Conservation (phyloP, 1,140 invertebrate genomes). For the Harpegnathos saltator region DNA sequence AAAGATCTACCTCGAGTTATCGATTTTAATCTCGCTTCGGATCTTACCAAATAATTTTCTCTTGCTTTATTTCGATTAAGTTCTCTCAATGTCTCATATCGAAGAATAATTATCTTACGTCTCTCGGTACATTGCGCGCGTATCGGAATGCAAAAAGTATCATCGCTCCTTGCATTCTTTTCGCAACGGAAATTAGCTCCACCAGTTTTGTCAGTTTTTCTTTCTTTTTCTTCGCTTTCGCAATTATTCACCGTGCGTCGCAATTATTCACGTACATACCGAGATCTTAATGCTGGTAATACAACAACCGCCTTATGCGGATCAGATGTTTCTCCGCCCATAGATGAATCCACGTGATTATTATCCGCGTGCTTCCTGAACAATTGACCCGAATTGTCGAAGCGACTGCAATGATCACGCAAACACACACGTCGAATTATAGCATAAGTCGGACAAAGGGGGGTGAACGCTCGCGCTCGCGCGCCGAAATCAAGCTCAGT, state of each 20-base stretch:
- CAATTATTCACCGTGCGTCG: not conserved
- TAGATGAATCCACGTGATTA: not conserved
- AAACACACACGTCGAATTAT: slow-evolving; percentile 35
- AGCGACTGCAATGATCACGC: slow-evolving; percentile 31
- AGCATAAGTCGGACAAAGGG: slow-evolving; percentile 38
- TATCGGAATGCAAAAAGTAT: slow-evolving; percentile 1
- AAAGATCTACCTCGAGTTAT: not conserved
- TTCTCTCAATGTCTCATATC: too few species aligned
- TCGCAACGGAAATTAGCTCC: too few species aligned
- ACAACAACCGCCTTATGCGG: not conserved
- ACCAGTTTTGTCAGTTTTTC: too few species aligned
- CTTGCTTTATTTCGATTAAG: too few species aligned
- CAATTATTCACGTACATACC: too few species aligned
- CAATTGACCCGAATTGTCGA: slow-evolving; percentile 12
- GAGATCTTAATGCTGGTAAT: not conserved
- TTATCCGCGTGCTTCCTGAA: not conserved
- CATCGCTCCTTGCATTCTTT: not conserved
- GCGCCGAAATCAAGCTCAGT: slow-evolving; percentile 21
- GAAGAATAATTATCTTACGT: not conserved
- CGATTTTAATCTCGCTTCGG: not conserved
- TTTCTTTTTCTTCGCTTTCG: not conserved
- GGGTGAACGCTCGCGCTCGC: not conserved
- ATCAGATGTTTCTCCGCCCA: not conserved
- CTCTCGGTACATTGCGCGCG: too few species aligned
- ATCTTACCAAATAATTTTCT: not conserved